These are phyloP conservation scores for Tichodroma muraria DNA, from an alignment of 2,113 vertebrate species.

Conservation along the genomic window DNA sequence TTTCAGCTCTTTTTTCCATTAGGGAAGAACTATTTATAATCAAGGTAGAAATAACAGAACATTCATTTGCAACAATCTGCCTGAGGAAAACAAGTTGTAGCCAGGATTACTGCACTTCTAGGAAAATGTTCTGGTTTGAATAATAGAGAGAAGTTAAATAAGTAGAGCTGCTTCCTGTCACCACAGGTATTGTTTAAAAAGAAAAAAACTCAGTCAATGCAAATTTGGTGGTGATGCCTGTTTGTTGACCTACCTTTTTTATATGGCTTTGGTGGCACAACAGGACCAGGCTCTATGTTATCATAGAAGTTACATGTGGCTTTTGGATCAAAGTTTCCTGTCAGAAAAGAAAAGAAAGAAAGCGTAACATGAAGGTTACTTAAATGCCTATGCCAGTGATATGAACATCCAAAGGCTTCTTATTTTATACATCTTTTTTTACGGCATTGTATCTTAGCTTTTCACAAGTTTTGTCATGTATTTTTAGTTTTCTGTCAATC, in stretches of 20 bases:
- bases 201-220: neutral
- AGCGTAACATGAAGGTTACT: neutral
- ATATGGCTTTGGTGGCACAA: constrained; percentile 88
- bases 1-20: neutral
- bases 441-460: neutral
- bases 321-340: constrained; percentile 96
- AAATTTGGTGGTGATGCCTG: neutral
- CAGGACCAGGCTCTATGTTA: constrained; percentile 91
- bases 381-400: neutral
- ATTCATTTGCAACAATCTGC: neutral
- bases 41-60: neutral
- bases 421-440: neutral
- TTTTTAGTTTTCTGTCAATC: neutral
- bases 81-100: neutral
- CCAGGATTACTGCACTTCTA: neutral
- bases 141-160: neutral
- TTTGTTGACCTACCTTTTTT: constrained; percentile 82
- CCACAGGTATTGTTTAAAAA: neutral
- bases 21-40: neutral
- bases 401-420: neutral
- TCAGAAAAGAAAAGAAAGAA: neutral
- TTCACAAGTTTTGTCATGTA: neutral
- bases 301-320: constrained; percentile 95
- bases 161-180: neutral
- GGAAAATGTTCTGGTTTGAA: neutral